Evolutionary conservation across 2,888 invertebrate species (phyloP), one percentile per base, ranked within the genome.

Genomic region (Limnephilus rhombicus): DNA sequence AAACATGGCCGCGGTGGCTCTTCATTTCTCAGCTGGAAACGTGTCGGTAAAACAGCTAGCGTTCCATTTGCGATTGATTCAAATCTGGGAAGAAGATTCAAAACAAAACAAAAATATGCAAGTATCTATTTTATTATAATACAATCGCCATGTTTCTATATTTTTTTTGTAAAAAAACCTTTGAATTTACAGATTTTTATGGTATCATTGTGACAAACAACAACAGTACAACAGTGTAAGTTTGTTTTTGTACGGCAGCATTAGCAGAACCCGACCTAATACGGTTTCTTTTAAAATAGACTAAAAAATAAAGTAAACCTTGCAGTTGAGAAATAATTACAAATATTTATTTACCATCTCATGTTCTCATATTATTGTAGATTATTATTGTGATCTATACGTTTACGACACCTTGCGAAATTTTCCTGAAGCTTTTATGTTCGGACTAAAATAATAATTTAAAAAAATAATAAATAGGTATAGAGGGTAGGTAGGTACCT

Each of bases 1-100:
- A 95, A 96, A 96, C 95, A 96, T 95, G 96, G 95, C 95, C 95
- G 95, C 94, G 94, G 92, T 93, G 87, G 92, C 90, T 92, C 88
- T 86, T 85, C 91, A 89, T 68, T 85, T 68, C 87, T 49, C 92
- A 92, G 92, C 92, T 92, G 92, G 90, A 81, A 85, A n/a, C n/a
- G 24, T 29, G 91, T 91, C 90, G 92, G 91, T 92, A 92, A 91
- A 91, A 85, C 90, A 91, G 91, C 37, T 12, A n/a, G 49, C 80
- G 11, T 68, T 13, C 11, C 11, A 91, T 89, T 90, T 86, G 87
- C 90, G 90, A 37, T 80, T 82, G 49, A 68, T 68, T 68, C 68
- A 68, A 68, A 68, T 68, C n/a, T 68, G 9, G 68, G 68, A n/a
- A 9, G 68, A 68, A 68, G n/a, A 68, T 68, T 68, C 24, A 68